Percentiles rank a stretch among this genome's conserved stretches.
phyloP scores from a whole-genome alignment of 92 coral and sea anemone genomes.

The Porites evermanni region DNA sequence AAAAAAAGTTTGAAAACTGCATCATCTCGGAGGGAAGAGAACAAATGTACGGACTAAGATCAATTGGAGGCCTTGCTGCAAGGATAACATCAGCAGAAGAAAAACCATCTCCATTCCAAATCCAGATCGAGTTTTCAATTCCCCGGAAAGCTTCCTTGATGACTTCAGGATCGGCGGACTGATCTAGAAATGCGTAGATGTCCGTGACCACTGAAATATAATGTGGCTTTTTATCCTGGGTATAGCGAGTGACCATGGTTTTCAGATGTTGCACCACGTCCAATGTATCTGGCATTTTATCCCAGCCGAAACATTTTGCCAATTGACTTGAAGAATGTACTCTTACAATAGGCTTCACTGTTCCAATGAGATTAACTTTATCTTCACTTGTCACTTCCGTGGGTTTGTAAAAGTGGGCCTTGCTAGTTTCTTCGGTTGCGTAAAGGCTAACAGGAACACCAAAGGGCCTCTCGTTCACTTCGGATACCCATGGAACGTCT shows the following conservation, averaged over 20 bases:
- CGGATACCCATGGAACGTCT: too few relatives aligned
- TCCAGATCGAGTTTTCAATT: conserved; percentile 36
- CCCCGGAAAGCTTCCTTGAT: conserved; percentile 2
- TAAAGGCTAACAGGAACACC: too few relatives aligned
- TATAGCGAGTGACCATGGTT: conserved; percentile 1
- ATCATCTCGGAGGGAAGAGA: conserved; percentile 51
- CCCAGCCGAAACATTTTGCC: too few relatives aligned
- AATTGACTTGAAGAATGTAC: too few relatives aligned
- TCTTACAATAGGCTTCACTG: too few relatives aligned
- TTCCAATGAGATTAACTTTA: too few relatives aligned
- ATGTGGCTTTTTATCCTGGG: conserved; percentile 32
- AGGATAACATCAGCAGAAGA: conserved; percentile 44
- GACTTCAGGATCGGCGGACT: not conserved
- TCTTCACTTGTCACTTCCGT: too few relatives aligned
- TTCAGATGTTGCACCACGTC: too few relatives aligned
- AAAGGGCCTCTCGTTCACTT: too few relatives aligned
- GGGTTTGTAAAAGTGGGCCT: too few relatives aligned
- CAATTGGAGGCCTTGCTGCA: conserved; percentile 5
- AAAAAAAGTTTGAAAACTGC: conserved; percentile 22
- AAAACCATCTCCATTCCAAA: conserved; percentile 73
- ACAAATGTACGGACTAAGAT: conserved; percentile 54
- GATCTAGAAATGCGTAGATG: conserved; percentile 31
- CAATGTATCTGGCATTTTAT: too few relatives aligned
- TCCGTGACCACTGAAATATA: conserved; percentile 42
- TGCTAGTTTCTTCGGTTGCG: too few relatives aligned